Evolutionary conservation across 2,113 vertebrate genomes (phyloP).

Genomic region (Rhegmatorhina hoffmannsi): DNA sequence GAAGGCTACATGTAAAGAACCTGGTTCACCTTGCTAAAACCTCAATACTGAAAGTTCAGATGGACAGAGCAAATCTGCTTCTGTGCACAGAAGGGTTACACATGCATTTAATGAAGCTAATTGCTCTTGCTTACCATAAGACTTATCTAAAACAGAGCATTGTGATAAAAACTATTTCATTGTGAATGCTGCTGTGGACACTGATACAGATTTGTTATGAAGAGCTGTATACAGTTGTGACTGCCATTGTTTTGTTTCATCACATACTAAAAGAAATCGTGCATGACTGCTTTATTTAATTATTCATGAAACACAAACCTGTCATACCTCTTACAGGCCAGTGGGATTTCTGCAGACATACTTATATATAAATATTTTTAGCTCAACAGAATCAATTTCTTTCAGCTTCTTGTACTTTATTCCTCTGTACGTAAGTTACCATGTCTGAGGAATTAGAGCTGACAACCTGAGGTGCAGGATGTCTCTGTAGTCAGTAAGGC

Average conservation of each 20-base stretch:
- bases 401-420: background rate
- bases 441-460: background rate
- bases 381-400: background rate
- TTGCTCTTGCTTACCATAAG: background rate
- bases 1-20: background rate
- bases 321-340: slow-evolving; percentile 8
- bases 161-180: background rate
- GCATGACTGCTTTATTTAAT: slow-evolving; percentile 37
- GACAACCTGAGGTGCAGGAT: background rate
- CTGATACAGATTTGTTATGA: background rate
- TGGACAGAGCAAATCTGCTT: background rate
- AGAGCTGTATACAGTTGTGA: background rate
- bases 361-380: slow-evolving; percentile 10
- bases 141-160: background rate
- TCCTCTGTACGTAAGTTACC: background rate
- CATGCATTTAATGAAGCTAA: background rate
- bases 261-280: slow-evolving; percentile 8
- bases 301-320: slow-evolving; percentile 36
- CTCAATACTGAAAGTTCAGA: background rate
- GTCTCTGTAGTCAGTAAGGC: background rate
- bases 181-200: background rate
- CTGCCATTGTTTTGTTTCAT: slow-evolving; percentile 12
- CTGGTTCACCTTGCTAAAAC: background rate
- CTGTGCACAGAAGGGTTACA: background rate
- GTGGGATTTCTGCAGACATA: slow-evolving; percentile 6